These are phyloP conservation scores for Sesamia inferens DNA, from an alignment of 2,888 invertebrate genomes.

Conservation along the genomic window DNA sequence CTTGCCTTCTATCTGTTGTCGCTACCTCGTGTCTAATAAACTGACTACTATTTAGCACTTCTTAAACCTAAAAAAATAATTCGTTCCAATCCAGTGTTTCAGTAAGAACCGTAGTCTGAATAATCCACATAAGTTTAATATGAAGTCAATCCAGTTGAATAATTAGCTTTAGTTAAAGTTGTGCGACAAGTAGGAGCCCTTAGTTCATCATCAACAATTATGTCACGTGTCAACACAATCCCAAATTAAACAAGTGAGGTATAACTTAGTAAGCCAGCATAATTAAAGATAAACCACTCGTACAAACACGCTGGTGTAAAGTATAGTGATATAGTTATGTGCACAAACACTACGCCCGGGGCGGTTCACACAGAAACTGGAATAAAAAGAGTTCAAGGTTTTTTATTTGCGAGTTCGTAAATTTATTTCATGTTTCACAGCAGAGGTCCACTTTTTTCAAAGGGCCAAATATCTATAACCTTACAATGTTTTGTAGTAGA, in stretches of 20 bases:
- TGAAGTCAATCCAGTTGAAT: conserved; percentile 47
- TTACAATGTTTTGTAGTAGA: conserved; percentile 37
- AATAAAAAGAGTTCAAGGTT: conserved; percentile 34
- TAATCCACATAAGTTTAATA: conserved; percentile 20
- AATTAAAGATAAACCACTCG: conserved; percentile 72
- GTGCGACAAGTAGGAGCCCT: conserved; percentile 28
- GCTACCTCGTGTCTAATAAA: conserved; percentile 7
- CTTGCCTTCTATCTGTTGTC: too few relatives aligned
- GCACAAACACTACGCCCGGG: conserved; percentile 20
- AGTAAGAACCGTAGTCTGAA: conserved; percentile 15
- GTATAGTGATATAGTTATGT: conserved; percentile 23
- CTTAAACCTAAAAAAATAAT: conserved; percentile 9
- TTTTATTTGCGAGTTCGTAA: conserved; percentile 5
- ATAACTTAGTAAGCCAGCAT: conserved; percentile 66
- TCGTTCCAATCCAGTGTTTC: conserved; percentile 5
- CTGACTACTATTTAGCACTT: conserved; percentile 1
- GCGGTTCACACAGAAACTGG: conserved; percentile 23
- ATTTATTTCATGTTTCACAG: conserved; percentile 6
- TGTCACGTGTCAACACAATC: conserved; percentile 68
- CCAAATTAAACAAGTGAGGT: conserved; percentile 69
- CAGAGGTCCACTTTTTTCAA: conserved; percentile 29
- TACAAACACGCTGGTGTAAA: conserved; percentile 64
- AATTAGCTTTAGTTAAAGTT: conserved; percentile 52
- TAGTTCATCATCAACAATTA: conserved; percentile 68
- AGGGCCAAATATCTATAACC: conserved; percentile 29